Base-by-base conservation (phyloP, 2,888 invertebrate species). In the Drosophila planitibia region DNA sequence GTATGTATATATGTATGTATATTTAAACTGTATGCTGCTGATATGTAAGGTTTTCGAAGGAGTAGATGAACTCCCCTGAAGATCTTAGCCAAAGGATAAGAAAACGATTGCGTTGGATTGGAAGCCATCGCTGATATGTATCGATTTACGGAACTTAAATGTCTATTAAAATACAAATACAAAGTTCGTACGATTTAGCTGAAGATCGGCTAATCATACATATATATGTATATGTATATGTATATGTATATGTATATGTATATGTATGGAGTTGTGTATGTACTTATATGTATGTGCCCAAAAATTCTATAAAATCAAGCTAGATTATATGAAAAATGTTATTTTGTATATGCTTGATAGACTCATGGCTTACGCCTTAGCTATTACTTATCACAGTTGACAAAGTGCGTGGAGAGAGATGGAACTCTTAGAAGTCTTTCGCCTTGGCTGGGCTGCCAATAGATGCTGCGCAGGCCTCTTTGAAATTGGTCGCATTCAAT, bases 401-500 rank as follows among this genome's bases (percentile, higher is more conserved):
- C 64, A 53, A 68, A 82, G 66, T 73, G 69, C 76, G 66, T 76
- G 69, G 76, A 55, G 49, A 54, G 59, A 55, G 52, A 64, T 35
- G 19, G 60, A 55, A 65, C 52, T 44, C 16, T 4, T 90, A 93
- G 82, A 92, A 93, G 71, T 93, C 93, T 65, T 91, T 92, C 14
- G 91, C 74, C 57, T 85, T 91, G 47, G 94, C 94, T 53, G 83
- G 58, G 22, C 67, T 73, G 32, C 53, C 69, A 1, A 94, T 92
- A 0, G 94, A 47, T 6, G 94, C 93, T 2, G 94, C 94, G 77
- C 97, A 97, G 0, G 97, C 97, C 89, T 97, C 97, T 93, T 97
- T 97, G 91, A 96, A 97, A 93, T 98, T 98, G 19, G 96, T 97
- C n/a, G 96, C 96, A 92, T 98, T 98, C 85, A 98, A 96, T 62